These are phyloP conservation scores for Adrianichthys oophorus DNA, from an alignment of 2,797 vertebrate genomes.

Conservation along the genomic window DNA sequence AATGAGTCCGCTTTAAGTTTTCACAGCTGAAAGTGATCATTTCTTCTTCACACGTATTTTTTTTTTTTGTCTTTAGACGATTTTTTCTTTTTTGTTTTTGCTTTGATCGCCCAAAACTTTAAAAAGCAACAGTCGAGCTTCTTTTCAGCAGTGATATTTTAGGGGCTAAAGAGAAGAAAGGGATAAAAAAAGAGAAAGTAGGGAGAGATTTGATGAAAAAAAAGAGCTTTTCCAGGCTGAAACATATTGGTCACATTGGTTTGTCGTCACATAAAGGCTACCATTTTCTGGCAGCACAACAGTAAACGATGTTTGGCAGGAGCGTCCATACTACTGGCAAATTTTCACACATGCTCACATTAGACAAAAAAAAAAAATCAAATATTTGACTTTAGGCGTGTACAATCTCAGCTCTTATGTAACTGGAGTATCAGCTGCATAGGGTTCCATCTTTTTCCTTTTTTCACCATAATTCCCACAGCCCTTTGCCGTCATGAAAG, in stretches of 20 bases:
- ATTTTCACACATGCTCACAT: conserved; percentile 33
- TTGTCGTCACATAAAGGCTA: conserved; percentile 68
- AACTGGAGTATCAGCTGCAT: not conserved
- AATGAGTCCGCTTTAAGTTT: too few relatives aligned
- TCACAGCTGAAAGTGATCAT: too few relatives aligned
- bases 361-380: conserved; percentile 11
- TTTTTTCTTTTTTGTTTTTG: too few relatives aligned
- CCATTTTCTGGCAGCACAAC: conserved; percentile 58
- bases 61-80: too few relatives aligned
- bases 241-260: conserved; percentile 60
- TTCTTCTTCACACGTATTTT: too few relatives aligned
- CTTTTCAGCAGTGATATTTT: too few relatives aligned
- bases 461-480: conserved; percentile 17
- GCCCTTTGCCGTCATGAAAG: conserved; percentile 9
- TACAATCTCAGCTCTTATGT: not conserved
- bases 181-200: not conserved
- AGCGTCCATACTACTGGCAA: conserved; percentile 46
- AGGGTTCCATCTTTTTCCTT: not conserved
- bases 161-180: conserved; percentile 16
- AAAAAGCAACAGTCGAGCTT: too few relatives aligned
- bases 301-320: conserved; percentile 70
- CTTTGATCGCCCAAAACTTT: too few relatives aligned
- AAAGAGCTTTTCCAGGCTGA: conserved; percentile 37
- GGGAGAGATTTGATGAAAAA: not conserved
- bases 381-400: not conserved